These are phyloP conservation scores for Lasioglossum lativentre DNA, from an alignment of 2,888 invertebrate species.

Conservation along the genomic window DNA sequence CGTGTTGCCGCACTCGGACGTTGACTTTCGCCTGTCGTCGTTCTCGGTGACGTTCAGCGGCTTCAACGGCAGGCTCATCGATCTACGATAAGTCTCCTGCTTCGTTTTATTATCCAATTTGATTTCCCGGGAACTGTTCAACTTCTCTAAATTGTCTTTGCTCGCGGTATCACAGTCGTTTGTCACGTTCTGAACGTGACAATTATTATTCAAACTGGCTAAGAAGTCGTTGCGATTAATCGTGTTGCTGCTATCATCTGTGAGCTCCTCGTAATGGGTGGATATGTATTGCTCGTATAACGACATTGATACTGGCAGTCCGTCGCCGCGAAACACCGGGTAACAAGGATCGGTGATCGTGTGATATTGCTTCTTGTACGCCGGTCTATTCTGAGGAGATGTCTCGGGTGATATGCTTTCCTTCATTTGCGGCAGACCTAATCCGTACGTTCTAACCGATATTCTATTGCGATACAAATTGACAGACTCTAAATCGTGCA, in stretches of 20 bases:
- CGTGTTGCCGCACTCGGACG: constrained; percentile 74
- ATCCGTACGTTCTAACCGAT: constrained; percentile 86
- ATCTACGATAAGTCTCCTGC: constrained; percentile 84
- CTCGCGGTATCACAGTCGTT: constrained; percentile 44
- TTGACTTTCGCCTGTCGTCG: constrained; percentile 81
- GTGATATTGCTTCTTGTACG: constrained; percentile 86
- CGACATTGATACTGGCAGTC: constrained; percentile 90
- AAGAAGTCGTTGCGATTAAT: constrained; percentile 47
- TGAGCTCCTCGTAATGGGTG: constrained; percentile 87
- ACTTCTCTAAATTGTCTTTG: constrained; percentile 44
- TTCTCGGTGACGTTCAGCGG: constrained; percentile 85
- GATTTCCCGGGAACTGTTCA: constrained; percentile 66
- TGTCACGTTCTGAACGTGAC: constrained; percentile 21
- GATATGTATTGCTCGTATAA: constrained; percentile 90
- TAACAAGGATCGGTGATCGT: constrained; percentile 92
- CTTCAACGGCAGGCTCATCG: constrained; percentile 90
- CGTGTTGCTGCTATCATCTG: constrained; percentile 40
- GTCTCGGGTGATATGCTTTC: constrained; percentile 65
- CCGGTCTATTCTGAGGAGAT: constrained; percentile 80
- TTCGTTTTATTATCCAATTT: constrained; percentile 77
- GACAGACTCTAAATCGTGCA: constrained; percentile 88
- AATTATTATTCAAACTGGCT: constrained; percentile 34
- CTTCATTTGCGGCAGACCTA: constrained; percentile 84
- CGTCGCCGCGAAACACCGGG: constrained; percentile 91
- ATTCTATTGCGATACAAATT: constrained; percentile 87